Percentiles rank a stretch among this genome's conserved stretches.
phyloP scores from a whole-genome alignment of 2,888 invertebrate species.

The Protodeltote pygarga region DNA sequence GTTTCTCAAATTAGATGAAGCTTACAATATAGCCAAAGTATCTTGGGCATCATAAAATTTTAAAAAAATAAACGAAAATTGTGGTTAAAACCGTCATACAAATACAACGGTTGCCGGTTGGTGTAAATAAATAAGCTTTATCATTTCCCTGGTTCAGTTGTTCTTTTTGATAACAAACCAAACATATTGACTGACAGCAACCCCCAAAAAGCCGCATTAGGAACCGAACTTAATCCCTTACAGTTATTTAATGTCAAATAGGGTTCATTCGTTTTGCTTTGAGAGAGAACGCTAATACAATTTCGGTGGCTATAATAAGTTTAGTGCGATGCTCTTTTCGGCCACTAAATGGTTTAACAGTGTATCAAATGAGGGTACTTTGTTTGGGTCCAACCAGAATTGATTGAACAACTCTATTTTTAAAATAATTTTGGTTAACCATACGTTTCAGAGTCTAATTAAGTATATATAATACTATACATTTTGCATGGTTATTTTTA shows the following conservation, averaged over 20 bases:
- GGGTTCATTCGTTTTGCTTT: constrained; percentile 72
- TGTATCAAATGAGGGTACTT: constrained; percentile 60
- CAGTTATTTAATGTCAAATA: constrained; percentile 73
- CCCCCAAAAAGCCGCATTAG: constrained; percentile 39
- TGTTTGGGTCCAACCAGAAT: constrained; percentile 1
- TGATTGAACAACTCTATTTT: neutral
- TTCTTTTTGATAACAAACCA: constrained; percentile 20
- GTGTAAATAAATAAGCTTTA: no score
- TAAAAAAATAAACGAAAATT: no score
- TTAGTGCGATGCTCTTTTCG: constrained; percentile 80
- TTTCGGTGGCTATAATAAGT: constrained; percentile 69
- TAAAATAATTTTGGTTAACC: neutral
- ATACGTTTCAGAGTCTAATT: no score
- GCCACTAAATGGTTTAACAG: constrained; percentile 74
- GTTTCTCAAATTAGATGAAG: no score
- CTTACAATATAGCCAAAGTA: no score
- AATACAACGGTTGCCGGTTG: no score
- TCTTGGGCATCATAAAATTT: no score
- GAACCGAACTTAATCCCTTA: constrained; percentile 68
- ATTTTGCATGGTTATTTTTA: no score
- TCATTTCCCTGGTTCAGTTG: no score
- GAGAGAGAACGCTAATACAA: constrained; percentile 72
- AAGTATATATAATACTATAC: no score
- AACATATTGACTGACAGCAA: constrained; percentile 44
- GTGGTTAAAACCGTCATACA: no score